Conservation (phyloP, 2,113 vertebrate species). For the Uria aalge region DNA sequence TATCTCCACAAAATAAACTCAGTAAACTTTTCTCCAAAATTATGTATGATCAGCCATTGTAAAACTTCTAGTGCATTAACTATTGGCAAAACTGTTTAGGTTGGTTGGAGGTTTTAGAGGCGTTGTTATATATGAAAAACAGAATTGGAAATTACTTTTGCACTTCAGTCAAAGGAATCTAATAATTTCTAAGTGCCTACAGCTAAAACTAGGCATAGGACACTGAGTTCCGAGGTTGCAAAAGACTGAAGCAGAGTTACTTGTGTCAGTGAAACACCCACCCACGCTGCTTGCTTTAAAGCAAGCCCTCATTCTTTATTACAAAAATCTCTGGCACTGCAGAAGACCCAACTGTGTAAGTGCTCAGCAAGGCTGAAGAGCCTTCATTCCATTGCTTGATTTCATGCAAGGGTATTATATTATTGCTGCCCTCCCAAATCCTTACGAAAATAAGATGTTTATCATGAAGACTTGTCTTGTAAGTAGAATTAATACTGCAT, state of each 20-base stretch:
- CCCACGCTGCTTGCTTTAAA: background rate
- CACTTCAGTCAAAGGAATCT: background rate
- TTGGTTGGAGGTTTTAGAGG: background rate
- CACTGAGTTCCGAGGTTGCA: background rate
- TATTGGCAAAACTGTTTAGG: background rate
- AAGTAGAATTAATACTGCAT: background rate
- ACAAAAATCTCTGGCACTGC: background rate
- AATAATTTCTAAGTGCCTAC: background rate
- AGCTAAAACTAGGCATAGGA: background rate
- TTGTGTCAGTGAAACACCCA: background rate
- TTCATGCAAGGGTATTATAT: background rate
- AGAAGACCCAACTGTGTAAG: background rate
- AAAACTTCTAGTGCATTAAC: background rate
- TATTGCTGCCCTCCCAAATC: background rate
- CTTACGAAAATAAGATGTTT: background rate
- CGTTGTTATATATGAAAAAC: background rate
- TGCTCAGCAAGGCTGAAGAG: background rate
- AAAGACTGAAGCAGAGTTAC: background rate
- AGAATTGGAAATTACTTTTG: background rate
- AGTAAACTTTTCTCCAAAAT: background rate
- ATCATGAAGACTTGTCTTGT: background rate
- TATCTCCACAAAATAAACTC: background rate
- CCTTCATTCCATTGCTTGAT: background rate
- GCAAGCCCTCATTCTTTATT: background rate
- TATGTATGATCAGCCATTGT: background rate